Conservation (phyloP, 2,113 vertebrate species). For the Nicator chloris region DNA sequence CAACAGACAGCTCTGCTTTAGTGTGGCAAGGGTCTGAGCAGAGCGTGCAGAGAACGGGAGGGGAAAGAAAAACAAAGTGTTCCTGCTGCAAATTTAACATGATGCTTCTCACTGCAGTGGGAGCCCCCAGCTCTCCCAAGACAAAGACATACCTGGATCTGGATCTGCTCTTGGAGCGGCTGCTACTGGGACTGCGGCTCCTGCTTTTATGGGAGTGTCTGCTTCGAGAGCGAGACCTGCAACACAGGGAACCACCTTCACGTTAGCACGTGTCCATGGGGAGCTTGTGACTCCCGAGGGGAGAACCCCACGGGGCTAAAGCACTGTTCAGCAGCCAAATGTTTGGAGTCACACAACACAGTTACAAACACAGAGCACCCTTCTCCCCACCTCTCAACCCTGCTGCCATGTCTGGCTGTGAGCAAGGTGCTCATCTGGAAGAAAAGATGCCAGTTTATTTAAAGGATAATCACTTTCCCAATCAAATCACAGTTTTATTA, state of each 20-base stretch:
- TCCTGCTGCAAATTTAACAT: background rate
- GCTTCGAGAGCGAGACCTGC: conserved; percentile 92
- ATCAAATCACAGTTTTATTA: background rate
- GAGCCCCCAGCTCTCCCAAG: background rate
- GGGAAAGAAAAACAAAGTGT: background rate
- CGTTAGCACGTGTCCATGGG: fast-evolving
- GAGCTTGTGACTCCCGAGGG: background rate
- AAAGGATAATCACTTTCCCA: background rate
- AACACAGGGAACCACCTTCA: background rate
- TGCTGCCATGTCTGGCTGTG: background rate
- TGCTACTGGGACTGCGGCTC: conserved; percentile 89
- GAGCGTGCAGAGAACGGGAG: fast-evolving
- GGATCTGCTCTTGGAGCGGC: conserved; percentile 80
- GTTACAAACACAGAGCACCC: background rate
- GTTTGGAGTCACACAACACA: background rate
- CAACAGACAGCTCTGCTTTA: background rate
- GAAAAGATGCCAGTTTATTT: background rate
- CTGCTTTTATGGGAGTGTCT: conserved; percentile 91
- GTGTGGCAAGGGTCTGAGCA: background rate
- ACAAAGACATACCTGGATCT: conserved; percentile 81
- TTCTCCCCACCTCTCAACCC: background rate
- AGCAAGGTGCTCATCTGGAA: background rate
- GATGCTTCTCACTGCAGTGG: background rate
- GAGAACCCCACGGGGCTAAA: background rate
- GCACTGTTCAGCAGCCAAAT: background rate